Evolutionary conservation across 2,113 vertebrate species (phyloP).

Genomic region (Camelus dromedarius): DNA sequence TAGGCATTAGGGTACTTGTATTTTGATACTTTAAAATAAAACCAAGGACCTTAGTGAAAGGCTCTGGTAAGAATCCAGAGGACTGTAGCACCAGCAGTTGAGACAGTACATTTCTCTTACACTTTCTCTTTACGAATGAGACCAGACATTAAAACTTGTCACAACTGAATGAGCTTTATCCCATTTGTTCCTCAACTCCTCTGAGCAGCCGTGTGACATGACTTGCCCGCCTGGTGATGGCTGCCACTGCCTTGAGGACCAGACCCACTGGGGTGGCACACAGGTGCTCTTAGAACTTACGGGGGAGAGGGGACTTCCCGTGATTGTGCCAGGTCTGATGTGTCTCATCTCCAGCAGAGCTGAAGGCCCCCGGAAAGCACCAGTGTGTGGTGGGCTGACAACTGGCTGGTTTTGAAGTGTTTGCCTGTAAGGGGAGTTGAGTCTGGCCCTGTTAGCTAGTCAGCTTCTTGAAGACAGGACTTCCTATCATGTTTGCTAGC

Average conservation of each 20-base stretch:
- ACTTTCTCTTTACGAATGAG: background rate
- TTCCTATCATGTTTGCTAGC: background rate
- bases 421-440: background rate
- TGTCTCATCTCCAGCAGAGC: background rate
- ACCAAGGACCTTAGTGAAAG: background rate
- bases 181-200: background rate
- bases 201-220: background rate
- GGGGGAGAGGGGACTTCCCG: background rate
- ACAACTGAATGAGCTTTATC: background rate
- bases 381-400: background rate
- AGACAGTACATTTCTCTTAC: background rate
- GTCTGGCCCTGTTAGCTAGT: background rate
- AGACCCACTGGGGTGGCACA: fast-evolving
- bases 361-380: background rate
- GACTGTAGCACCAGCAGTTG: no score
- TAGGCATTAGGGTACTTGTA: background rate
- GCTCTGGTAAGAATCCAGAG: background rate
- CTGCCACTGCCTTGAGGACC: background rate
- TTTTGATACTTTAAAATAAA: constrained; percentile 32
- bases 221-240: background rate
- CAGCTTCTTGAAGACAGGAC: background rate
- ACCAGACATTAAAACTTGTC: background rate
- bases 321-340: fast-evolving
- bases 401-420: background rate
- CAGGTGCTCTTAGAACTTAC: background rate